These are phyloP conservation scores for Omphaloscelis lunosa DNA, from an alignment of 2,888 invertebrate species.

Conservation along the genomic window DNA sequence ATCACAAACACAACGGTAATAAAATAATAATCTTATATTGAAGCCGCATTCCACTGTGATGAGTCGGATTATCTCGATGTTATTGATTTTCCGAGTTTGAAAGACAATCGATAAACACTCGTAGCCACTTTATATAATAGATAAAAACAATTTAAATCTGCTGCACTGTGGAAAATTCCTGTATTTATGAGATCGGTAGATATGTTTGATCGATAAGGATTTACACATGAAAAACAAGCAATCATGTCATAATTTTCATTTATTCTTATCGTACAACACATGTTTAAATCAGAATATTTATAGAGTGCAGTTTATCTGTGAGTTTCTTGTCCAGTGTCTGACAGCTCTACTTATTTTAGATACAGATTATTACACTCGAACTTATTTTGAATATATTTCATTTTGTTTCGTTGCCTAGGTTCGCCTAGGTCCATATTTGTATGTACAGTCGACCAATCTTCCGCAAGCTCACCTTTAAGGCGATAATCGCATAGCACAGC, in stretches of 20 bases:
- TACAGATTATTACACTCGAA: too few relatives aligned
- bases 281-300: conserved; percentile 2
- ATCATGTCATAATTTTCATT: conserved; percentile 23
- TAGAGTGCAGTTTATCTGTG: neutral
- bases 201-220: conserved; percentile 42
- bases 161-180: conserved; percentile 62
- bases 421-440: too few relatives aligned
- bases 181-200: conserved; percentile 17
- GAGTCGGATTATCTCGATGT: conserved; percentile 44
- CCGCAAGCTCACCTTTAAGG: too few relatives aligned
- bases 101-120: conserved; percentile 61
- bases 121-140: conserved; percentile 34
- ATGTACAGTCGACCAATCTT: too few relatives aligned
- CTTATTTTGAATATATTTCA: neutral
- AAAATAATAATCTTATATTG: conserved; percentile 32
- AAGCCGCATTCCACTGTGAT: conserved; percentile 40
- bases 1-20: conserved; percentile 31
- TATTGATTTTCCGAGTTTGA: conserved; percentile 48
- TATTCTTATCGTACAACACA: conserved; percentile 15
- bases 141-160: conserved; percentile 57
- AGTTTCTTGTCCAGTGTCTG: neutral
- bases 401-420: neutral
- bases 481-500: too few relatives aligned
- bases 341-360: neutral
- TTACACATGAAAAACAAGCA: conserved; percentile 27